Evolutionary conservation across 2,797 vertebrate genomes (phyloP).

Genomic region (Scomberomorus guttatus): DNA sequence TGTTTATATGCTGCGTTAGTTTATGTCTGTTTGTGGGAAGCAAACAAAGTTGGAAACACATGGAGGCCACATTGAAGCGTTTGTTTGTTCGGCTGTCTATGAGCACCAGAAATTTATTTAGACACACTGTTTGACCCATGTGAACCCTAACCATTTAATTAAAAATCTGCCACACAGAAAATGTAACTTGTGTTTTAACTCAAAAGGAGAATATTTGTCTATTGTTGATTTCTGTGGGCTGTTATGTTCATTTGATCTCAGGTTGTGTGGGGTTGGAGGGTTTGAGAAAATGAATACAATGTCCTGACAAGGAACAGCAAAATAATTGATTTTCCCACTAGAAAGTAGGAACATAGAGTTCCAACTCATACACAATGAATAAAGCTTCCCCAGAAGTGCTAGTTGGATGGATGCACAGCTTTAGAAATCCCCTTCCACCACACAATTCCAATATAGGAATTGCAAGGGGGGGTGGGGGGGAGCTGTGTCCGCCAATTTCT

Average conservation of each 20-base stretch:
- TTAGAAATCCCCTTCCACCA: too few relatives aligned
- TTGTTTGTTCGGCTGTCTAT: constrained; percentile 5
- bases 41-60: constrained; percentile 5
- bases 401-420: too few relatives aligned
- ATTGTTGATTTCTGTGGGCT: not conserved
- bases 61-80: constrained; percentile 16
- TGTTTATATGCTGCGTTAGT: constrained; percentile 15
- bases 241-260: not conserved
- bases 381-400: too few relatives aligned
- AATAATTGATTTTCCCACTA: not conserved
- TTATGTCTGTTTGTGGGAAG: constrained; percentile 5
- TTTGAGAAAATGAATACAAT: not conserved
- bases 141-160: constrained; percentile 2
- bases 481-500: too few relatives aligned
- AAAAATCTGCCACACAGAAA: constrained; percentile 7
- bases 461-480: too few relatives aligned
- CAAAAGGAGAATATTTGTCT: constrained; percentile 2
- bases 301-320: not conserved
- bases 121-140: not conserved
- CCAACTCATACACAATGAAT: not conserved
- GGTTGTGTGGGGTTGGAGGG: not conserved
- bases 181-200: not conserved
- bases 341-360: not conserved
- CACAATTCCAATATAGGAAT: too few relatives aligned
- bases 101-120: constrained; percentile 23